Evolutionary conservation across 1,140 invertebrate genomes (phyloP).

Genomic region (Zaprionus camerounensis): DNA sequence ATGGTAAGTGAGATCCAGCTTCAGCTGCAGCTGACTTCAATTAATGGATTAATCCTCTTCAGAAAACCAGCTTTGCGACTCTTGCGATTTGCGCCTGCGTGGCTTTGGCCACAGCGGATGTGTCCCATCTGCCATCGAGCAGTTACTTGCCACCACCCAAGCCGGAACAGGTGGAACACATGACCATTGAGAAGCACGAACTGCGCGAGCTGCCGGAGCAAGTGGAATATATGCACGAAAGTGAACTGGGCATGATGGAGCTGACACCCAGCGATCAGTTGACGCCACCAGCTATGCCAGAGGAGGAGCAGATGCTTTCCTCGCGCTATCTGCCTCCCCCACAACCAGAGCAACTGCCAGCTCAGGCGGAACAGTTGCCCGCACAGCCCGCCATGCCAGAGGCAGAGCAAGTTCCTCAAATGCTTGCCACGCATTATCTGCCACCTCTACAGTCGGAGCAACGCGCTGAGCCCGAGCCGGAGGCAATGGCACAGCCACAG

Average conservation of each 20-base stretch:
- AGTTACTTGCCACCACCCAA: conserved; percentile 67
- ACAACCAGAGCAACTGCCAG: conserved; percentile 6
- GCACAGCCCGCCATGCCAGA: conserved; percentile 26
- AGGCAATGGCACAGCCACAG: conserved; percentile 34
- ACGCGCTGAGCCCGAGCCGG: conserved; percentile 12
- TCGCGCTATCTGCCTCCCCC: conserved; percentile 58
- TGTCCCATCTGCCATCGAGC: conserved; percentile 66
- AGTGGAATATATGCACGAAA: conserved; percentile 68
- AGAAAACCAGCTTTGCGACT: conserved; percentile 57
- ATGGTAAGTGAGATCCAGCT: conserved; percentile 56
- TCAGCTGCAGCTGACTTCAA: not conserved
- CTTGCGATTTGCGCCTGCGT: conserved; percentile 61
- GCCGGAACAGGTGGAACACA: conserved; percentile 60
- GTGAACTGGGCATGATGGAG: conserved; percentile 54
- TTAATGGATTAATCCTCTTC: not conserved
- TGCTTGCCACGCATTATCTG: conserved; percentile 52
- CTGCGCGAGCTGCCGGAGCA: conserved; percentile 73
- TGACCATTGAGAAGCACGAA: conserved; percentile 76
- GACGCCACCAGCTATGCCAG: conserved; percentile 55
- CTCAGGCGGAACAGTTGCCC: conserved; percentile 26
- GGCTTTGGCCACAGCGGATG: conserved; percentile 69
- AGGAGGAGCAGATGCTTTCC: conserved; percentile 43
- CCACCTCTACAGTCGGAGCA: conserved; percentile 43
- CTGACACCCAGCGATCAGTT: conserved; percentile 60
- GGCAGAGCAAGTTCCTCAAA: conserved; percentile 19